Base-by-base conservation (phyloP, 2,888 invertebrate species). In the Ptilodon capucinus region DNA sequence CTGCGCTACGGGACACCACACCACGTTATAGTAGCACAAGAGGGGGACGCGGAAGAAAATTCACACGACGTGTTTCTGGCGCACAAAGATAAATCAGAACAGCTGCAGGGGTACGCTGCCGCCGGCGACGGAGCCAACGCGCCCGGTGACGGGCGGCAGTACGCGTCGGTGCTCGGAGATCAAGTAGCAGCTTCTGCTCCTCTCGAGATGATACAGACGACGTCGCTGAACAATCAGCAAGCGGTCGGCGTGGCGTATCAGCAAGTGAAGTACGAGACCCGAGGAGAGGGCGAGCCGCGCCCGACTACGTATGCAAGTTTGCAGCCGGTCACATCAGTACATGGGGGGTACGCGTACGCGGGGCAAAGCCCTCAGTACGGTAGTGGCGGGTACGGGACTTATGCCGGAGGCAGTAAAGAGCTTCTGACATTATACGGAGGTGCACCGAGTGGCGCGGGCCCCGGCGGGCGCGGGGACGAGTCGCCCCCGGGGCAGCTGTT, bases 271-370 rank as follows among this genome's bases (percentile, higher is more conserved):
- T 92, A 92, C 74, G 82, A 92, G 78, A 61, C 88, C 60, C 81
- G 92, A 51, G 73, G 68, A 25, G 76, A 91, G 54, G 73, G 77
- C 16, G 79, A 86, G 51, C 79, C 79, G 34, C 81, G 85, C n/a
- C 74, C 82, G 34, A 82, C 75, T 38, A 94, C 92, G 17, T 94
- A 94, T 64, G 93, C 94, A 0, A 93, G 93, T 58, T 77, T 94
- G 54, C 94, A 94, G 71, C 93, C 94, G 1, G 94, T 94, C 2
- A 91, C 92, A 4, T 87, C 93, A 7, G 82, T 92, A 16, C 88
- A 79, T 59, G 79, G 83, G 5, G 81, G 84, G 5, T 89, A 87
- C 65, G 75, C 83, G 25, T 83, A 83, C 47, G 79, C 81, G 1
- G 64, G 78, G 0, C 84, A 81, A 57, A 84, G 85, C 51, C 84